Evolutionary conservation across 2,113 vertebrate species (phyloP), one percentile per base, ranked within the genome.

Genomic region (Triplophysa tibetana): DNA sequence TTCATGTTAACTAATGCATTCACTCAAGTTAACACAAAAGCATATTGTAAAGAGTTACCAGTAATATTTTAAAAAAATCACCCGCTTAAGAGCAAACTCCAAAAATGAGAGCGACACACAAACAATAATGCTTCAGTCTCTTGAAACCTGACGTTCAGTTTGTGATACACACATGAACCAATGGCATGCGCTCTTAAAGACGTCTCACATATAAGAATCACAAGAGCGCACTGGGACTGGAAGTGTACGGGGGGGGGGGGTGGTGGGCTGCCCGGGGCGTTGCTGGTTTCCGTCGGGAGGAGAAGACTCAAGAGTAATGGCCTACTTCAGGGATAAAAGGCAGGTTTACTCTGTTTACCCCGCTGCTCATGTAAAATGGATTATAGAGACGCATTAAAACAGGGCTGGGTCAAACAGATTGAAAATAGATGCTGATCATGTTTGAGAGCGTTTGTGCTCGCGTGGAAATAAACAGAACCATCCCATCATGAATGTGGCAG

Each of bases 291-390:
- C 52, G 12, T n/a, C 8, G 65, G 56, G 70, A 72, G 60, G 65
- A 12, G 19, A 56, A 48, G 74, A 66, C 70, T 81, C 66, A 5
- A 21, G 74, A 80, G 77, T 63, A 78, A 80, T 78, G 83, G 72
- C 77, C 79, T 83, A 80, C 78, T 85, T 85, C 79, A 85, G 60
- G 63, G 82, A 75, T 84, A 78, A 85, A 82, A 82, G 65, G 38
- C 66, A 85, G 80, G 79, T 83, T 81, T 78, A 70, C 70, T 86
- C 81, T 72, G 78, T 83, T 82, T 82, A 86, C 77, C 56, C 24
- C 43, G 23, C 61, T 78, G 41, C 83, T 83, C 65, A 70, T 83
- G 67, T 82, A 79, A 83, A 79, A 86, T 82, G 38, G 78, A 86
- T 79, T 48, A 73, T 54, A 83, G 56, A 63, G 64, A 81, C 58